These are phyloP conservation scores for Daktulosphaira vitifoliae DNA, from an alignment of 1,140 invertebrate species.

Conservation along the genomic window DNA sequence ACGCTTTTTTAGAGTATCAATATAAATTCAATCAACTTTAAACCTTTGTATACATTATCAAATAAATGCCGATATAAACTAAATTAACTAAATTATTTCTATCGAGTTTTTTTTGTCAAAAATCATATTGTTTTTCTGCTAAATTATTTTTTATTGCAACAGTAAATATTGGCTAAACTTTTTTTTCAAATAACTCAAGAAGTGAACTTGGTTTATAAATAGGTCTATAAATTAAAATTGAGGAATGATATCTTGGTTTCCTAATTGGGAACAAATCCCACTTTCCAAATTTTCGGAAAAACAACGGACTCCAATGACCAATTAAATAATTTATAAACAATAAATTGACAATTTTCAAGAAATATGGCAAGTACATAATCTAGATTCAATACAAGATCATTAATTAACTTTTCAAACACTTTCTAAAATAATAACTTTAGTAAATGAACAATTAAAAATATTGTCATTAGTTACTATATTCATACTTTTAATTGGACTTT, in stretches of 20 bases:
- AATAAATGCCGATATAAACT: background rate
- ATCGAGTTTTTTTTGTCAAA: background rate
- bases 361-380: background rate
- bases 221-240: background rate
- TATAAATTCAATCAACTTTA: background rate
- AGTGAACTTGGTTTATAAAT: background rate
- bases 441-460: too few species aligned
- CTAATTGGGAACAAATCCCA: background rate
- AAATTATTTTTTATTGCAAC: background rate
- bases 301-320: background rate
- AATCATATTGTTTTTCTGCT: background rate
- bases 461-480: too few species aligned
- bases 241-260: background rate
- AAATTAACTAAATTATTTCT: background rate
- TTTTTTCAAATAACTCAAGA: slow-evolving; percentile 7
- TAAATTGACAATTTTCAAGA: background rate
- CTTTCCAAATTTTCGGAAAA: slow-evolving; percentile 4
- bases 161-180: background rate
- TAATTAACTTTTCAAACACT: too few species aligned
- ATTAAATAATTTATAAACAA: slow-evolving; percentile 1
- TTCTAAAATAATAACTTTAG: too few species aligned
- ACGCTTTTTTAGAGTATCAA: slow-evolving; percentile 14
- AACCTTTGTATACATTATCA: background rate
- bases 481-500: too few species aligned
- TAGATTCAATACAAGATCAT: background rate